Conservation (phyloP, 2,113 vertebrate species). For the Notarius quadriscutis region DNA sequence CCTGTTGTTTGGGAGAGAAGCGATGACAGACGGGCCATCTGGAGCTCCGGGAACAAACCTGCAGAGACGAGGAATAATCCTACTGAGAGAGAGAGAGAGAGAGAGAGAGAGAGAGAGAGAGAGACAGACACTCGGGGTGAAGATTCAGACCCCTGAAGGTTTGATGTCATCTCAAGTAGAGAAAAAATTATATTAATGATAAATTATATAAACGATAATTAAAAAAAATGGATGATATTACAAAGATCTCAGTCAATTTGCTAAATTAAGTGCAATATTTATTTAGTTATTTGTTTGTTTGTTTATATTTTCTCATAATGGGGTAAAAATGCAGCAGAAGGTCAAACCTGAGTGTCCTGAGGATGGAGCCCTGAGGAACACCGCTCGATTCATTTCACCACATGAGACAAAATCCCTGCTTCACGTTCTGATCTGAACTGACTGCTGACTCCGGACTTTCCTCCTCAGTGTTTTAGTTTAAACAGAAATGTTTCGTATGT, state of each 20-base stretch:
- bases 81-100: no score
- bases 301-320: background rate
- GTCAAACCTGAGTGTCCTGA: background rate
- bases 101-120: background rate
- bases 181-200: background rate
- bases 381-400: background rate
- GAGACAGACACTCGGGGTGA: background rate
- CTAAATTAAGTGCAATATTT: background rate
- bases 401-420: background rate
- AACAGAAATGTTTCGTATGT: background rate
- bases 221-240: background rate
- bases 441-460: background rate
- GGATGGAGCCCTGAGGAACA: background rate
- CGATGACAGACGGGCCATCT: slow-evolving; percentile 23
- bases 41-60: slow-evolving; percentile 12
- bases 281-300: background rate
- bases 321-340: background rate
- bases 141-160: background rate
- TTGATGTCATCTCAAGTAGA: background rate
- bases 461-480: background rate
- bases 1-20: slow-evolving; percentile 2
- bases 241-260: background rate
- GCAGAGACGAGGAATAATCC: background rate
- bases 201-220: no score
- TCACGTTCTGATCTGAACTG: background rate